Evolutionary conservation across 2,888 invertebrate species (phyloP), one percentile per base, ranked within the genome.

Genomic region (Clitarchus hookeri): DNA sequence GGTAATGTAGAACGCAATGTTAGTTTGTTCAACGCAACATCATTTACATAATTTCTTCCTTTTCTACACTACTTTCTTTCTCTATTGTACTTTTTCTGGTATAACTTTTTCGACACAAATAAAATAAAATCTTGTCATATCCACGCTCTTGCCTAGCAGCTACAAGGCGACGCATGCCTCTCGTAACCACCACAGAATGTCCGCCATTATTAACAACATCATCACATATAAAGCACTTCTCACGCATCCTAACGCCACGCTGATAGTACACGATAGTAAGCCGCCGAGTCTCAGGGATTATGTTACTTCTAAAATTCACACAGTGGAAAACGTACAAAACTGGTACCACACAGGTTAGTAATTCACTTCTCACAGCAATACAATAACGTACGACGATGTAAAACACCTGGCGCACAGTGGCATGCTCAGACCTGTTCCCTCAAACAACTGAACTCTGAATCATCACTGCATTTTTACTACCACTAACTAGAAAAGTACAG

Each of bases 1-100:
- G 65, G 65, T 65, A 65, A 65, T 65, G 65, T 12, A 65, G 65
- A 65, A 65, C 65, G 65, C 65, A n/a, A n/a, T n/a, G n/a, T n/a
- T n/a, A n/a, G n/a, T n/a, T n/a, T n/a, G n/a, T n/a, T n/a, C n/a
- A n/a, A n/a, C n/a, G n/a, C n/a, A n/a, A n/a, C n/a, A n/a, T n/a
- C n/a, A n/a, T n/a, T n/a, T n/a, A n/a, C n/a, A n/a, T n/a, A n/a
- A n/a, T n/a, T n/a, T n/a, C n/a, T n/a, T n/a, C n/a, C n/a, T n/a
- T n/a, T n/a, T n/a, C n/a, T n/a, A n/a, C n/a, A n/a, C n/a, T n/a
- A n/a, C n/a, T n/a, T n/a, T n/a, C n/a, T n/a, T n/a, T n/a, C n/a
- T n/a, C n/a, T n/a, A n/a, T n/a, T n/a, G n/a, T n/a, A n/a, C n/a
- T n/a, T n/a, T n/a, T n/a, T n/a, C n/a, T n/a, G n/a, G n/a, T n/a